A percentile compares a stretch with the other conserved stretches of the same genome.
Evolutionary conservation across 1,140 invertebrate species (phyloP).

Genomic region (Leptinotarsa defecta): DNA sequence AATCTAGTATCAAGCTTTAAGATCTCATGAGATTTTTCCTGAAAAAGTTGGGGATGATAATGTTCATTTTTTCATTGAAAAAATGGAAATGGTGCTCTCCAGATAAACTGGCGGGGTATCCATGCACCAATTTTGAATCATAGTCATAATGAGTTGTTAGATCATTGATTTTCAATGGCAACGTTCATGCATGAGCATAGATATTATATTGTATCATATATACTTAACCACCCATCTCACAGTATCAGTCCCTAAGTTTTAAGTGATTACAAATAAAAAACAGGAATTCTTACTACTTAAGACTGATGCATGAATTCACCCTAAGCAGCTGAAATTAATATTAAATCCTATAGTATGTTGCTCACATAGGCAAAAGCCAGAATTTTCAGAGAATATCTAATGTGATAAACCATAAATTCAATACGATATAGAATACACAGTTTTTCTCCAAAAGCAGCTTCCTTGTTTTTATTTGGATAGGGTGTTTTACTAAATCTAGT

Average conservation of each 20-base stretch:
- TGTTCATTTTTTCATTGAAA: no score
- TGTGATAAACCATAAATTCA: neutral
- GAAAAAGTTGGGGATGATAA: neutral
- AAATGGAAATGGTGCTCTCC: no score
- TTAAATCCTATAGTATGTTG: neutral
- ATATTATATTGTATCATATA: no score
- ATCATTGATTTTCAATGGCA: no score
- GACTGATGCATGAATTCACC: neutral
- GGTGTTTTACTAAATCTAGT: neutral
- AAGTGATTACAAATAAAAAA: no score
- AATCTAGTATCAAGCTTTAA: conserved; percentile 6
- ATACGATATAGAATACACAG: neutral
- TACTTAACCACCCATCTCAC: no score
- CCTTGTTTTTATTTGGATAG: neutral
- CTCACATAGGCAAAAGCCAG: conserved; percentile 12
- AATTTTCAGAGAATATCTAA: conserved; percentile 8
- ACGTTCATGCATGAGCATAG: no score
- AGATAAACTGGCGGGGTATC: no score
- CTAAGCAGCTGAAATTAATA: neutral
- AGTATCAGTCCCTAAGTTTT: neutral
- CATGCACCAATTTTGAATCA: no score
- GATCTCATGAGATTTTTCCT: conserved; percentile 10
- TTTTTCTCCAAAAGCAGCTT: conserved; percentile 17
- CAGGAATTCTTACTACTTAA: no score
- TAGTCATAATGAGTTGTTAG: no score